Percentiles rank a stretch among this genome's conserved stretches.
Evolutionary conservation across 1,140 invertebrate species (phyloP).

Genomic region (Ganaspis sp.): DNA sequence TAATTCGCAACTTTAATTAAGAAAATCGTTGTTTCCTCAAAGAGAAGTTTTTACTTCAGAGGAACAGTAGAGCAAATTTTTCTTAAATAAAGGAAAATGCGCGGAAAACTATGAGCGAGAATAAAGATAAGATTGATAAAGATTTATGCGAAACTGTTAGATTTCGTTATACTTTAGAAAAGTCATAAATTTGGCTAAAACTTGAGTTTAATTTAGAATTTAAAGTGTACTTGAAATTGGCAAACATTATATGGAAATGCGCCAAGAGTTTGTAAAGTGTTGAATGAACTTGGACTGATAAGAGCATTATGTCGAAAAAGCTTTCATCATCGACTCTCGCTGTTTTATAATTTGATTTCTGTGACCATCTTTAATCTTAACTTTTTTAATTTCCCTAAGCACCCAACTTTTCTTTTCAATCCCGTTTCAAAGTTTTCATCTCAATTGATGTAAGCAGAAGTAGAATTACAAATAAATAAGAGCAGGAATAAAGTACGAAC

Average conservation of each 20-base stretch:
- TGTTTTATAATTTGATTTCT: slow-evolving; percentile 8
- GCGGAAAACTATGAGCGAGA: too few species aligned
- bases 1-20: too few species aligned
- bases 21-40: too few species aligned
- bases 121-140: neutral
- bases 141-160: neutral
- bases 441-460: too few species aligned
- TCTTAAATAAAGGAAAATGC: too few species aligned
- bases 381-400: neutral
- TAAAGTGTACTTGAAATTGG: neutral
- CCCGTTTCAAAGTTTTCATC: too few species aligned
- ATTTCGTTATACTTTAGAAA: neutral
- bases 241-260: slow-evolving; percentile 27
- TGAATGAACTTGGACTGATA: slow-evolving; percentile 18
- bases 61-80: too few species aligned
- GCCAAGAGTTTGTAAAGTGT: slow-evolving; percentile 8
- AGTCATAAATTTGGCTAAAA: neutral
- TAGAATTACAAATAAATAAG: too few species aligned
- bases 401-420: neutral
- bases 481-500: too few species aligned
- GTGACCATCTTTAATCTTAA: neutral
- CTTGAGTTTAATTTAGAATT: neutral
- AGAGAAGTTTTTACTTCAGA: too few species aligned
- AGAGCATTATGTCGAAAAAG: slow-evolving; percentile 19
- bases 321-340: neutral